phyloP scores from a whole-genome alignment of 92 coral and sea anemone species.

The Anthopleura xanthogrammica region DNA sequence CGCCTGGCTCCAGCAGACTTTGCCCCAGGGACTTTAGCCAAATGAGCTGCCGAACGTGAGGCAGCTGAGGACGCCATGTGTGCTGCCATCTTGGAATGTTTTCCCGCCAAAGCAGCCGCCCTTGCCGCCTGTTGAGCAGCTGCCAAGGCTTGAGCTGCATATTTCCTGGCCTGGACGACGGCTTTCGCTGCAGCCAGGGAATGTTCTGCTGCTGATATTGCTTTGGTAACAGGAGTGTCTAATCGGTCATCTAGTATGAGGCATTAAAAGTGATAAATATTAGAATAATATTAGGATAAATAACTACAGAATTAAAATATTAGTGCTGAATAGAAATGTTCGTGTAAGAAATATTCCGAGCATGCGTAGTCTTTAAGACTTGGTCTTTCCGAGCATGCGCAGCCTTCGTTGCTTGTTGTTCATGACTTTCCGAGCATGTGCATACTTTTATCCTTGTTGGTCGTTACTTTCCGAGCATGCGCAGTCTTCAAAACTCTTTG shows the following conservation, averaged over 20 bases:
- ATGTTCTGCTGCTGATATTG: conserved; percentile 25
- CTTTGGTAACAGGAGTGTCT: conserved; percentile 1
- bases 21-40: conserved; percentile 18
- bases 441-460: no score
- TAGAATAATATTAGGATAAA: no score
- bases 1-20: conserved; percentile 14
- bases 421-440: no score
- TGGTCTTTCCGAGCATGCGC: no score
- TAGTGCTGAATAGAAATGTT: no score
- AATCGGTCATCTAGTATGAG: neutral
- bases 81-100: conserved; percentile 19
- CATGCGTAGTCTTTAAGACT: no score
- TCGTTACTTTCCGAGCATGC: no score
- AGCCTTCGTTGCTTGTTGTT: no score
- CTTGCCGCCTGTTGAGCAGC: conserved; percentile 48
- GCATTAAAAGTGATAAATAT: neutral
- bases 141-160: conserved; percentile 33
- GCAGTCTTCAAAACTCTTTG: no score
- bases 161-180: conserved; percentile 6
- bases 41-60: conserved; percentile 32
- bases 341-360: no score
- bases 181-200: conserved; percentile 25
- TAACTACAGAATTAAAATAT: no score
- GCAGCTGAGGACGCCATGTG: conserved; percentile 19
- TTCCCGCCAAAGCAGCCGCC: conserved; percentile 25